Conservation (phyloP, 2,113 vertebrate species). For the Muscicapa adusta region DNA sequence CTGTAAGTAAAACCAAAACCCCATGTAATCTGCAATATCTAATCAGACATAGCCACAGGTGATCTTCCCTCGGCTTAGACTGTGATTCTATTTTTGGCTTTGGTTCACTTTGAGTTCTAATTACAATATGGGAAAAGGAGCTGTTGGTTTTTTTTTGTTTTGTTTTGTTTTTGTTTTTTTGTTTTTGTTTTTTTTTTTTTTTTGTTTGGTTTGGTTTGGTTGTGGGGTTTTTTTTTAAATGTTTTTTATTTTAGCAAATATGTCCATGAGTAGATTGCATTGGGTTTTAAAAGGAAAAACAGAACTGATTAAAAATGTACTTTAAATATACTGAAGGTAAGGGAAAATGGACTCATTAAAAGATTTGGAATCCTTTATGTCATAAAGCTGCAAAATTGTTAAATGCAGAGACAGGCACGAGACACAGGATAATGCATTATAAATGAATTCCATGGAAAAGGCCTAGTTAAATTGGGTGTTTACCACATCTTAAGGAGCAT, state of each 20-base stretch:
- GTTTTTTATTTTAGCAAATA: not conserved
- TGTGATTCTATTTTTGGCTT: not conserved
- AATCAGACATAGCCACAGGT: not conserved
- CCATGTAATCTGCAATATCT: not conserved
- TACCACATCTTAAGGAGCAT: not conserved
- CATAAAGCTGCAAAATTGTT: not conserved
- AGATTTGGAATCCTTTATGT: not conserved
- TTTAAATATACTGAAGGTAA: not conserved
- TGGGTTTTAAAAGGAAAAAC: not conserved
- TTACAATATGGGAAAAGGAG: not conserved
- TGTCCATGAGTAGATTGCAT: not conserved
- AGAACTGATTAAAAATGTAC: not conserved
- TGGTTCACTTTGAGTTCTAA: not conserved
- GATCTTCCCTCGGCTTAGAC: not conserved
- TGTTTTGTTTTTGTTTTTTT: no score
- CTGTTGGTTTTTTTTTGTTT: not conserved
- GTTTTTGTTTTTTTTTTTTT: not conserved
- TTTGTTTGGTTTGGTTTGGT: not conserved
- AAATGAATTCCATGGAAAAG: not conserved
- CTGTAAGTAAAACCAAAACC: not conserved
- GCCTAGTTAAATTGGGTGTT: not conserved
- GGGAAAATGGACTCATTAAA: not conserved
- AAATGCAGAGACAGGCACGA: not conserved
- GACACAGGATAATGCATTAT: not conserved
- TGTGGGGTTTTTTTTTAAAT: no score